A percentile compares a stretch with the other conserved stretches of the same genome.
Evolutionary conservation across 2,797 vertebrate species (phyloP).

Genomic region (Melanotaenia nigrans): DNA sequence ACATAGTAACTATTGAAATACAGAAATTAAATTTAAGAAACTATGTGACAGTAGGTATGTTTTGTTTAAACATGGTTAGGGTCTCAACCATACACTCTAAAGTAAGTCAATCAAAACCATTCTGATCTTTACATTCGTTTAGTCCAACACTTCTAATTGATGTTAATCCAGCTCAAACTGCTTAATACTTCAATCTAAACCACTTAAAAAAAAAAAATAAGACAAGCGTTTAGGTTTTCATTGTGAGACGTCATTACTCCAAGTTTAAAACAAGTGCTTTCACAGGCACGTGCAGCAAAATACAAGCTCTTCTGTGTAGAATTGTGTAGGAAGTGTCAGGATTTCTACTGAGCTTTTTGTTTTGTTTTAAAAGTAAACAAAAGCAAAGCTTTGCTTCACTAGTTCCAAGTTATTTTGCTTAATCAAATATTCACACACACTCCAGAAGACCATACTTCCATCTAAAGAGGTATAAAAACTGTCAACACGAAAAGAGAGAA

Average conservation of each 20-base stretch:
- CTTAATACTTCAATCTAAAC: background rate
- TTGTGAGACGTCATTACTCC: slow-evolving; percentile 12
- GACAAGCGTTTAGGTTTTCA: slow-evolving; percentile 6
- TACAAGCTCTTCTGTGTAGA: slow-evolving; percentile 10
- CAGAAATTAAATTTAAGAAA: no score
- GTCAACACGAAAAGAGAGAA: slow-evolving; percentile 48
- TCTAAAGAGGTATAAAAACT: background rate
- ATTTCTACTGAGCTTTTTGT: no score
- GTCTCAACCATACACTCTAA: slow-evolving; percentile 8
- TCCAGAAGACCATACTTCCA: no score
- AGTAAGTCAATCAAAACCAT: slow-evolving; percentile 2
- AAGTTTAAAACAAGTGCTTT: slow-evolving; percentile 44
- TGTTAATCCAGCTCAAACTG: background rate
- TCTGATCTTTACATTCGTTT: slow-evolving; percentile 6
- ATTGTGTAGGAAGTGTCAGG: slow-evolving; percentile 4
- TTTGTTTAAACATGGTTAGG: slow-evolving; percentile 36
- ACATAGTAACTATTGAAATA: no score
- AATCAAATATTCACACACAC: background rate
- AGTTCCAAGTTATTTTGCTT: background rate
- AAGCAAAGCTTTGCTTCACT: background rate
- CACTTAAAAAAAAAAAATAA: slow-evolving; percentile 1
- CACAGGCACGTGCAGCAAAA: slow-evolving; percentile 40
- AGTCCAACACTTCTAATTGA: slow-evolving; percentile 12
- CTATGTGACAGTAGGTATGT: background rate
- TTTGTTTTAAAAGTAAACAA: background rate